Evolutionary conservation across 2,888 invertebrate species (phyloP).

Genomic region (Cataglyphis cursor): DNA sequence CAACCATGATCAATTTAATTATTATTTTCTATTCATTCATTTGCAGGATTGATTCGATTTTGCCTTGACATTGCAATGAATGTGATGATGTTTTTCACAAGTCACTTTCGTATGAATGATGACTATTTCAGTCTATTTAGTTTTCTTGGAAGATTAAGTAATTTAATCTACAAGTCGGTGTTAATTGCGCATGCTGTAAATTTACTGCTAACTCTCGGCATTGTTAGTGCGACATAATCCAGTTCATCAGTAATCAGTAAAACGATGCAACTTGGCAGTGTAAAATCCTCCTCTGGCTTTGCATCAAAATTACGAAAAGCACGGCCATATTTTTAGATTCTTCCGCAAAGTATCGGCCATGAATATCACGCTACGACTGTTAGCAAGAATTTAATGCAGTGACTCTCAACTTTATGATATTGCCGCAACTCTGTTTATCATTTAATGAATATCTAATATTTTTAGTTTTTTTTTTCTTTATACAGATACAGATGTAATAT

Average conservation of each 20-base stretch:
- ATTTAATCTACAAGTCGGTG: constrained; percentile 15
- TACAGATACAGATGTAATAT: neutral
- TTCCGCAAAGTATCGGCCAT: constrained; percentile 39
- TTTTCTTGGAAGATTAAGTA: constrained; percentile 8
- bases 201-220: neutral
- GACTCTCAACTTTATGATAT: constrained; percentile 13
- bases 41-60: neutral
- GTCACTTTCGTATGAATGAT: neutral
- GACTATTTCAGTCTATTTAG: neutral
- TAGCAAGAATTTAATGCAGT: constrained; percentile 4
- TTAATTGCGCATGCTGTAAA: neutral
- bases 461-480: neutral
- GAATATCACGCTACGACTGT: neutral
- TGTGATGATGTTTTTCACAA: neutral
- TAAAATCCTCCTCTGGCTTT: constrained; percentile 51
- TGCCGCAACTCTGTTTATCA: neutral
- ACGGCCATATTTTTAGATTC: constrained; percentile 64
- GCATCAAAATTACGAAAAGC: constrained; percentile 48
- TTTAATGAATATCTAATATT: neutral
- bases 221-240: neutral
- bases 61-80: neutral
- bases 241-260: constrained; percentile 28
- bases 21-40: neutral
- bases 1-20: neutral
- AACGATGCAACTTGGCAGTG: constrained; percentile 54